A percentile compares a stretch with the other conserved stretches of the same genome.
phyloP scores from a whole-genome alignment of 2,113 vertebrate species.

The Nyctereutes procyonoides region DNA sequence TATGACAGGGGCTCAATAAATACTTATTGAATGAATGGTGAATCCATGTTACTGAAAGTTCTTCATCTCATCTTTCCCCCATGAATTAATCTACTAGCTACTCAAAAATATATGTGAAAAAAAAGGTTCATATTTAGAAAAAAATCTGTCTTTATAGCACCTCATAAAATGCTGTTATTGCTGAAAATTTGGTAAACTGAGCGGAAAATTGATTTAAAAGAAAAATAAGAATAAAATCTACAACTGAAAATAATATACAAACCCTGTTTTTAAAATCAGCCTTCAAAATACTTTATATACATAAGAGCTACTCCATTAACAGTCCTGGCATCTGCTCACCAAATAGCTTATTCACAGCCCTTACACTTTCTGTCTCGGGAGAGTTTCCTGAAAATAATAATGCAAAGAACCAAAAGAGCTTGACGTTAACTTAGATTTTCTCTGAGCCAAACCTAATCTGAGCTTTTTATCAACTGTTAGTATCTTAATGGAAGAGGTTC shows the following conservation, averaged over 20 bases:
- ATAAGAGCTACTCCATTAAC: background rate
- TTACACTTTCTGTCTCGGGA: background rate
- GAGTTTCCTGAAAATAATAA: conserved; percentile 15
- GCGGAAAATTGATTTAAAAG: background rate
- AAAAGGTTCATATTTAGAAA: background rate
- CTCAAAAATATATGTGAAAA: background rate
- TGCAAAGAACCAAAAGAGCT: background rate
- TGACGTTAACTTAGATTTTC: background rate
- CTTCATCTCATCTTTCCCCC: background rate
- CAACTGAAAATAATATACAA: background rate
- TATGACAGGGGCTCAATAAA: background rate
- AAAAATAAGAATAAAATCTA: background rate
- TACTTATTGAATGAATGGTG: background rate
- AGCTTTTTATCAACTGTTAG: background rate
- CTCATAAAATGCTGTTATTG: background rate
- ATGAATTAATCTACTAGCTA: background rate
- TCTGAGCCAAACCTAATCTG: conserved; percentile 27
- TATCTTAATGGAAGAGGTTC: background rate
- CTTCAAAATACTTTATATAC: background rate
- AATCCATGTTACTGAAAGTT: background rate
- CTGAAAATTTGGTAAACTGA: background rate
- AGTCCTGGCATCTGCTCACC: background rate
- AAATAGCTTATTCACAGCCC: background rate
- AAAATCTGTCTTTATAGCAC: background rate
- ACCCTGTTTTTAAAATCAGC: background rate